Evolutionary conservation across 2,888 invertebrate genomes (phyloP).

Genomic region (Glaucopsyche alexis): DNA sequence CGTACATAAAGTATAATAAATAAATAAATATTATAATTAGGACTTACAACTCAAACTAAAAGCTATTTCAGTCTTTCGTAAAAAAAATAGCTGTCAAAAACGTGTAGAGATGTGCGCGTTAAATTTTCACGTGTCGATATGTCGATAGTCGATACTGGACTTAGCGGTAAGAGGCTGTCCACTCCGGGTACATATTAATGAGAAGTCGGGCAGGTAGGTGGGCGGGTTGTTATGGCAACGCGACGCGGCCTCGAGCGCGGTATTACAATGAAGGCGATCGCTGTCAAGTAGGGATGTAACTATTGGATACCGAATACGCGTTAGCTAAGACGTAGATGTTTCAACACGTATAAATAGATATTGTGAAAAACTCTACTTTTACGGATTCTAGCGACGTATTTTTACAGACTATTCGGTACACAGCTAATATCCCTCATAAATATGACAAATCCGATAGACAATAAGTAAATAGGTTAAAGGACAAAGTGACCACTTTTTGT

Average conservation of each 20-base stretch:
- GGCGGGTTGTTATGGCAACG: conserved; percentile 65
- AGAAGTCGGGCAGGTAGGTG: conserved; percentile 45
- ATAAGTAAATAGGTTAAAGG: no score
- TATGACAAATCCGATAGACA: no score
- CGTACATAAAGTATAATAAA: background rate
- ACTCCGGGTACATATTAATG: conserved; percentile 73
- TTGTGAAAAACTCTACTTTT: background rate
- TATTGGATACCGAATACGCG: conserved; percentile 14
- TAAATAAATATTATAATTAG: no score
- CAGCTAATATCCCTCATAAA: no score
- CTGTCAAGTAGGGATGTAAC: conserved; percentile 44
- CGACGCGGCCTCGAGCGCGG: conserved; percentile 71
- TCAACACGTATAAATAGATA: background rate
- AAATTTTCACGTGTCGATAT: conserved; percentile 50
- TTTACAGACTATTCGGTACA: no score
- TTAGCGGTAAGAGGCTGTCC: conserved; percentile 62
- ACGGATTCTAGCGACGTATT: no score
- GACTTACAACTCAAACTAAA: no score
- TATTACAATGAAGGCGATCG: conserved; percentile 65
- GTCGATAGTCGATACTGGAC: conserved; percentile 44
- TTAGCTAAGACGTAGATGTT: background rate
- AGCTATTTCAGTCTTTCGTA: no score
- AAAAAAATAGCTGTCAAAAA: background rate
- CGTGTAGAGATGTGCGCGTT: conserved; percentile 36
- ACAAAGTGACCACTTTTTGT: no score